Evolutionary conservation across 2,113 vertebrate genomes (phyloP), one percentile per base, ranked within the genome.

Genomic region (Rallus limicola): DNA sequence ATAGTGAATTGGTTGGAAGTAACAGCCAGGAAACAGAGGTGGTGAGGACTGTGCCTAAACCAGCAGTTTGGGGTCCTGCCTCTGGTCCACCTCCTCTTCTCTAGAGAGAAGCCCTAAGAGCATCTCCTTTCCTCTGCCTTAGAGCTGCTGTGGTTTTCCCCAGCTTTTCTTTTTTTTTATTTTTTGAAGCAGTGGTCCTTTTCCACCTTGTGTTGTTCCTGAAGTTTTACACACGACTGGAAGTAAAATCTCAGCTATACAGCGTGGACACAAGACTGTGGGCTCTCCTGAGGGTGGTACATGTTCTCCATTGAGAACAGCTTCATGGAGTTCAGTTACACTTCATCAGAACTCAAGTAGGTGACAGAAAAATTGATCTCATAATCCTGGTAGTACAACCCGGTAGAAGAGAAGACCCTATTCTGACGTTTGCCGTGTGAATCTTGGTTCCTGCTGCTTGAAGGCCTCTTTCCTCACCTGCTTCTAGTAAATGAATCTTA

Each of bases 391-490:
- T 60, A 33, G 52, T 87, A 31, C 25, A 71, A 0, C 38, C 52
- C 63, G 23, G 13, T 55, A 70, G 64, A 80, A 77, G 40, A 86
- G 44, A 82, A 1, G 4, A n/a, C 10, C 19, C 10, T 70, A 5
- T 60, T 75, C 40, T 1, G 8, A 75, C 24, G 19, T 56, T 83
- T 9, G 2, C 59, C 0, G 0, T 19, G 36, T 1, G 1, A 38
- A 72, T 80, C 92, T 75, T 74, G 44, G 36, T 3, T 95, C 92
- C 63, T 88, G 67, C 63, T 92, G 67, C 55, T 88, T 33, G 19
- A 79, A 69, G 29, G 13, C 6, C 5, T 52, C 28, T 77, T 86
- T 52, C n/a, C 82, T 59, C 38, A 71, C 20, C 52, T 71, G 25
- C 42, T 88, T 60, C 25, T n/a, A 70, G 38, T 48, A 55, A 88